phyloP scores from a whole-genome alignment of 2,888 invertebrate species.

The Apotomis betuletana region DNA sequence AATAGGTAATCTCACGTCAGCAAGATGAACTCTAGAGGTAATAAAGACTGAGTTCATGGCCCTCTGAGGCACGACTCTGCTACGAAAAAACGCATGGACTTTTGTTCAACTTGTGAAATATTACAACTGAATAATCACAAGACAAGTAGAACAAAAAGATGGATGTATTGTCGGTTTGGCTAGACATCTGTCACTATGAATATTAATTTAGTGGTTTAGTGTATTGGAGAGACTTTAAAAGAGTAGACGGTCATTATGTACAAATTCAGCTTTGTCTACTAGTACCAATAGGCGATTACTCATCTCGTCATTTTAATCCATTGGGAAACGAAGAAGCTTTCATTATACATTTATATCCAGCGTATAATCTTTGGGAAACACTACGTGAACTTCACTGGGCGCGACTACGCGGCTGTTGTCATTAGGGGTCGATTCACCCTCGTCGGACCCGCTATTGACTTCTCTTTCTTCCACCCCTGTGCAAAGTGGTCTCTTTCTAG shows the following conservation, averaged over 20 bases:
- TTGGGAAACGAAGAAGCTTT: background rate
- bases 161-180: constrained; percentile 11
- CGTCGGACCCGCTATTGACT: constrained; percentile 63
- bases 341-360: background rate
- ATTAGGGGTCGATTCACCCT: constrained; percentile 80
- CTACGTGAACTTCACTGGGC: constrained; percentile 48
- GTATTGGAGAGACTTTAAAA: constrained; percentile 2
- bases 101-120: constrained; percentile 46
- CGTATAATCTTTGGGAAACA: constrained; percentile 22
- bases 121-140: constrained; percentile 42
- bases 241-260: background rate
- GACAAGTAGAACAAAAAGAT: constrained; percentile 29
- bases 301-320: background rate
- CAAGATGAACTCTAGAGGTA: constrained; percentile 73
- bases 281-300: background rate
- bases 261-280: background rate
- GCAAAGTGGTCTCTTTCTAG: constrained; percentile 61
- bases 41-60: constrained; percentile 76
- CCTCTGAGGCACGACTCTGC: constrained; percentile 60
- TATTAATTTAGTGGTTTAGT: constrained; percentile 21
- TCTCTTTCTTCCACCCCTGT: constrained; percentile 74
- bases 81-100: constrained; percentile 54
- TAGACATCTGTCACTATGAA: constrained; percentile 26
- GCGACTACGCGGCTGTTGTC: constrained; percentile 62
- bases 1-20: constrained; percentile 52